A percentile compares a stretch with the other conserved stretches of the same genome.
These are phyloP conservation scores for Rugalucina vietnamica DNA, from an alignment of 2,888 invertebrate species.

Conservation along the genomic window DNA sequence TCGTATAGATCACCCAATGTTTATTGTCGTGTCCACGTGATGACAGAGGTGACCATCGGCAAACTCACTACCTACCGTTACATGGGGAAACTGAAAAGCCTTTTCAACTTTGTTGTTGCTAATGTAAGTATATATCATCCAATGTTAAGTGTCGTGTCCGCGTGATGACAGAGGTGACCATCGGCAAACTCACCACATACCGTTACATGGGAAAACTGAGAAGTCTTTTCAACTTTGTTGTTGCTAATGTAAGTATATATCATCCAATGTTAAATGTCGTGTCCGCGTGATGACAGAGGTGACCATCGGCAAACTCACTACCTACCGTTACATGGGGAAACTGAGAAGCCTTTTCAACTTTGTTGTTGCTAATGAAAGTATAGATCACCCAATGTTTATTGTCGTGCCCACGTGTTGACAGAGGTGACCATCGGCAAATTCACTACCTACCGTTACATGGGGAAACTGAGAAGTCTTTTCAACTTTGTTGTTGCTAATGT, in stretches of 20 bases:
- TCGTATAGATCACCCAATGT: no score
- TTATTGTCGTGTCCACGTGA: no score
- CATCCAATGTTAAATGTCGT: no score
- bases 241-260: conserved; percentile 56
- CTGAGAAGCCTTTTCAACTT: conserved; percentile 53
- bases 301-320: conserved; percentile 52
- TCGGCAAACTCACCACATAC: conserved; percentile 53
- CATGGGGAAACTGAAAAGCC: conserved; percentile 32
- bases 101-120: conserved; percentile 57
- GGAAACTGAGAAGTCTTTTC: conserved; percentile 44
- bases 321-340: conserved; percentile 44
- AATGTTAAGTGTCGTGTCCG: no score
- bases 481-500: conserved; percentile 59
- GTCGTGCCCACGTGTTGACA: conserved; percentile 65
- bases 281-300: conserved; percentile 64
- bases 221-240: conserved; percentile 55
- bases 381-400: no score
- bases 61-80: conserved; percentile 51
- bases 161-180: conserved; percentile 59
- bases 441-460: conserved; percentile 46
- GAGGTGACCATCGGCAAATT: conserved; percentile 56
- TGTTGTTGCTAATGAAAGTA: conserved; percentile 57
- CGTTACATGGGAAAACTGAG: conserved; percentile 40
- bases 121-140: conserved; percentile 59
- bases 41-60: conserved; percentile 60